Conservation (phyloP, 2,113 vertebrate genomes). For the Peromyscus leucopus region DNA sequence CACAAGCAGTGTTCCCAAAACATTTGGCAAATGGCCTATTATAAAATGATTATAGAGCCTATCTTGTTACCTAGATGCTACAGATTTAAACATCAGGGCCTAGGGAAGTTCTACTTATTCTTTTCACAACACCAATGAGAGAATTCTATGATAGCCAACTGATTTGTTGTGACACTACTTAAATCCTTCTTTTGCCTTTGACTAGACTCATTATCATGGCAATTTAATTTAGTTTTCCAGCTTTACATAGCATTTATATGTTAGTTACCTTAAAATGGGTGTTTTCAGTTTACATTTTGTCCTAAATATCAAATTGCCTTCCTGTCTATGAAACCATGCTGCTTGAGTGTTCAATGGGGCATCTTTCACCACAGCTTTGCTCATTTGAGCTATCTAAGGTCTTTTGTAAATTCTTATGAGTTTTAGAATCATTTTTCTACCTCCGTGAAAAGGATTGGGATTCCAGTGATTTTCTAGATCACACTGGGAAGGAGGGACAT, state of each 20-base stretch:
- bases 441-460: background rate
- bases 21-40: background rate
- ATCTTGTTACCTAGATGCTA: background rate
- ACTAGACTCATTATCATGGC: background rate
- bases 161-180: background rate
- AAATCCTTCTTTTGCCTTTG: background rate
- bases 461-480: background rate
- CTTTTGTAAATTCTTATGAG: background rate
- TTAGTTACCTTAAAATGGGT: background rate
- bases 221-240: background rate
- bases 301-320: background rate
- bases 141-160: background rate
- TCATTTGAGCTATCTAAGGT: background rate
- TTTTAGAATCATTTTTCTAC: background rate
- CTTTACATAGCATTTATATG: background rate
- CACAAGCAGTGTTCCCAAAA: background rate
- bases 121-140: background rate
- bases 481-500: background rate
- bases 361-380: background rate
- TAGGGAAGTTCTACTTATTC: background rate
- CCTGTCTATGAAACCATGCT: background rate
- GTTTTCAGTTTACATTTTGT: background rate
- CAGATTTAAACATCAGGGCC: background rate
- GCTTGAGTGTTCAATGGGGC: background rate
- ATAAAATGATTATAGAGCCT: background rate